A percentile compares a stretch with the other conserved stretches of the same genome.
Evolutionary conservation across 1,140 invertebrate species (phyloP).

Genomic region (Helicoverpa armigera): DNA sequence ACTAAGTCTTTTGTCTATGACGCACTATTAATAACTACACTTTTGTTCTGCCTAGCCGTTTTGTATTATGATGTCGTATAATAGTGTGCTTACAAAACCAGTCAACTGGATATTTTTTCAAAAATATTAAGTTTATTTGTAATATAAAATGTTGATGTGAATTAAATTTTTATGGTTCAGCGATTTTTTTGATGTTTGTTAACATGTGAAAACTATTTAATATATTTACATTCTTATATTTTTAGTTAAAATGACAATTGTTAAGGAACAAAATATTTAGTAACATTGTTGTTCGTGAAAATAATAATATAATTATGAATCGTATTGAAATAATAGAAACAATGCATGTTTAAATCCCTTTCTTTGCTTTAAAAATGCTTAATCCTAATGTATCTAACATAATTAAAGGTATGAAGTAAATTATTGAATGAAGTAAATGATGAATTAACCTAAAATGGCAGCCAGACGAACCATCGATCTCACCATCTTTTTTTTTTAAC

Average conservation of each 20-base stretch:
- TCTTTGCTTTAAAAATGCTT: too few species aligned
- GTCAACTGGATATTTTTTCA: constrained; percentile 12
- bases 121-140: neutral
- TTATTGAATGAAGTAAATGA: too few species aligned
- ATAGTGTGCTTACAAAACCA: constrained; percentile 38
- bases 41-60: constrained; percentile 11
- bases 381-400: too few species aligned
- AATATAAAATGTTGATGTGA: neutral
- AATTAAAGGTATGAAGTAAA: too few species aligned
- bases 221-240: neutral
- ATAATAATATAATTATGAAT: too few species aligned
- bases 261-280: too few species aligned
- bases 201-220: neutral
- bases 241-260: neutral
- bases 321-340: too few species aligned
- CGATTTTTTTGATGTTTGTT: neutral
- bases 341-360: too few species aligned
- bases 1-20: constrained; percentile 59
- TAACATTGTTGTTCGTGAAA: too few species aligned
- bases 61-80: constrained; percentile 43
- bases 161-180: neutral
- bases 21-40: constrained; percentile 45
- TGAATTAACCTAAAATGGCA: neutral
- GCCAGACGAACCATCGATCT: neutral
- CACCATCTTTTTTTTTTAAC: too few species aligned